These are phyloP conservation scores for Gephyroberyx darwinii DNA, from an alignment of 2,797 vertebrate genomes.

Conservation along the genomic window DNA sequence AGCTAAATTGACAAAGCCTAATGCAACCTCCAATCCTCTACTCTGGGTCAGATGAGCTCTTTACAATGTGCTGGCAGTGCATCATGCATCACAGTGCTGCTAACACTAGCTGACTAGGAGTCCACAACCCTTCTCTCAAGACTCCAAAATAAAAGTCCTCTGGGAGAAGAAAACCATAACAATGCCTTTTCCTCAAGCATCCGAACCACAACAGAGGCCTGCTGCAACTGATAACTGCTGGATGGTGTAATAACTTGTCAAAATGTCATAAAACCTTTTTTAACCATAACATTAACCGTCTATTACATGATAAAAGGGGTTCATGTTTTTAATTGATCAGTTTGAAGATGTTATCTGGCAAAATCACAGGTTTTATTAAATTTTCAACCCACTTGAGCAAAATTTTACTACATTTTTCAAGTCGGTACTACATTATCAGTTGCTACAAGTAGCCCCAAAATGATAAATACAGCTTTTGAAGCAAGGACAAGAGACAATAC, in stretches of 20 bases:
- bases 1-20: slow-evolving; percentile 13
- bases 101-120: not conserved
- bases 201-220: not conserved
- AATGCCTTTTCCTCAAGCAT: not conserved
- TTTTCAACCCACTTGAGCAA: too few species aligned
- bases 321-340: too few species aligned
- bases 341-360: too few species aligned
- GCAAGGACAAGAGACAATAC: not conserved
- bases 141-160: not conserved
- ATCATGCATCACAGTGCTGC: slow-evolving; percentile 31
- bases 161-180: not conserved
- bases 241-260: not conserved
- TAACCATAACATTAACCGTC: too few species aligned
- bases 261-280: not conserved
- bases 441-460: too few species aligned
- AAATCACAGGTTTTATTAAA: too few species aligned
- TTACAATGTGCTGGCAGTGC: slow-evolving; percentile 14
- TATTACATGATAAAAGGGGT: too few species aligned
- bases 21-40: slow-evolving; percentile 2
- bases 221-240: too few species aligned
- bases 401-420: too few species aligned
- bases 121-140: not conserved
- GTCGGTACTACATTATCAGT: too few species aligned
- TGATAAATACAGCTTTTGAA: not conserved
- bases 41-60: not conserved